A percentile compares a stretch with the other conserved stretches of the same genome.
Evolutionary conservation across 2,888 invertebrate species (phyloP).

Genomic region (Spodoptera littoralis): DNA sequence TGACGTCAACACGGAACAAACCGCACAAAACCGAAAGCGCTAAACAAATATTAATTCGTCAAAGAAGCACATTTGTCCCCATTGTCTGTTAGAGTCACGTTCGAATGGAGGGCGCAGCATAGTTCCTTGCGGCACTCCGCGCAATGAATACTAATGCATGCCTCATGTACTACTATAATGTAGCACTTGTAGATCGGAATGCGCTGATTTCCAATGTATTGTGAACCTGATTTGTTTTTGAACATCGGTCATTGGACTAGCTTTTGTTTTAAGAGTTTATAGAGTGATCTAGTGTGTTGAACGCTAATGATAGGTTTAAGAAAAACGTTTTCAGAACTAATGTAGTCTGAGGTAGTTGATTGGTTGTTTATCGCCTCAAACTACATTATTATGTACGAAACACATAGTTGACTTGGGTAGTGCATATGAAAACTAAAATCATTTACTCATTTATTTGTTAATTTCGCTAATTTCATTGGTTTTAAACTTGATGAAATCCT

Average conservation of each 20-base stretch:
- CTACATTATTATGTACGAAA: too few relatives aligned
- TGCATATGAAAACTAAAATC: too few relatives aligned
- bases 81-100: conserved; percentile 49
- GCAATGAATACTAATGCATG: conserved; percentile 52
- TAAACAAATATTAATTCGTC: conserved; percentile 31
- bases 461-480: too few relatives aligned
- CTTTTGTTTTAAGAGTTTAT: not conserved
- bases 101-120: conserved; percentile 58
- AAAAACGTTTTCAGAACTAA: not conserved
- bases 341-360: too few relatives aligned
- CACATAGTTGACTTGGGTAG: too few relatives aligned
- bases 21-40: conserved; percentile 35
- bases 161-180: conserved; percentile 34
- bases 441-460: too few relatives aligned
- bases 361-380: too few relatives aligned
- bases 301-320: not conserved
- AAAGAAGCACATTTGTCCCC: conserved; percentile 33
- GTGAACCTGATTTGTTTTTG: conserved; percentile 21
- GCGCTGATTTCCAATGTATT: conserved; percentile 50
- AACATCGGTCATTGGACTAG: not conserved
- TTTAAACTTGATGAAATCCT: too few relatives aligned
- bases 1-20: conserved; percentile 46
- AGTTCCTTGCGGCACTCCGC: conserved; percentile 50
- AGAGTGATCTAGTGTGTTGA: not conserved
- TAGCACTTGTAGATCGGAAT: conserved; percentile 52